Evolutionary conservation across 2,888 invertebrate species (phyloP).

Genomic region (Metellina segmentata): DNA sequence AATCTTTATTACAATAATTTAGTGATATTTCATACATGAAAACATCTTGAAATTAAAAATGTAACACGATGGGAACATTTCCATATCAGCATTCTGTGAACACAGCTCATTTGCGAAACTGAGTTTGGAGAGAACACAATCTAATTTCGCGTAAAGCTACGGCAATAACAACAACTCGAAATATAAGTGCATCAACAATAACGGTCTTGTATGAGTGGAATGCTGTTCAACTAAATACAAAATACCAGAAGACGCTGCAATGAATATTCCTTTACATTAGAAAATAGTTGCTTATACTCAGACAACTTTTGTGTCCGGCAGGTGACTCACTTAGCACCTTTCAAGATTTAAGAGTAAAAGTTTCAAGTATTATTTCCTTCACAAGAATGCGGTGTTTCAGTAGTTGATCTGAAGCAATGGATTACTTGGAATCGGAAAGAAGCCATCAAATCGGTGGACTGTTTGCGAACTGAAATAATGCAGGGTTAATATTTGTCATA

Average conservation of each 20-base stretch:
- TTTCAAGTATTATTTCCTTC: no score
- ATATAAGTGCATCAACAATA: neutral
- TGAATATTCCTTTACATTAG: neutral
- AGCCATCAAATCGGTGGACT: no score
- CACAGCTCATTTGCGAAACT: neutral
- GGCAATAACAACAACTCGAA: neutral
- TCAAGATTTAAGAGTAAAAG: neutral
- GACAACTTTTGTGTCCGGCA: neutral
- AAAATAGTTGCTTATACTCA: neutral
- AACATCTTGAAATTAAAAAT: slow-evolving; percentile 12
- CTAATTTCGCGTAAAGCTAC: neutral
- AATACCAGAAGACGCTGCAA: neutral
- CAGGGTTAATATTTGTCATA: no score
- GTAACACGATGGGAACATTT: slow-evolving; percentile 5
- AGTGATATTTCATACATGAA: neutral
- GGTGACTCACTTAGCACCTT: neutral
- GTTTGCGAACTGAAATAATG: no score
- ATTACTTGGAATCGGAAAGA: no score
- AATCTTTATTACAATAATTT: slow-evolving; percentile 24
- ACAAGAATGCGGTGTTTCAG: no score
- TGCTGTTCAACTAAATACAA: neutral
- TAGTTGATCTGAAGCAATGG: no score
- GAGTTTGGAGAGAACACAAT: neutral
- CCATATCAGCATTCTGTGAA: neutral
- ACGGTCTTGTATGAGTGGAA: neutral